A percentile compares a stretch with the other conserved stretches of the same genome.
phyloP scores from a whole-genome alignment of 2,888 invertebrate genomes.

The Apantesis nais region DNA sequence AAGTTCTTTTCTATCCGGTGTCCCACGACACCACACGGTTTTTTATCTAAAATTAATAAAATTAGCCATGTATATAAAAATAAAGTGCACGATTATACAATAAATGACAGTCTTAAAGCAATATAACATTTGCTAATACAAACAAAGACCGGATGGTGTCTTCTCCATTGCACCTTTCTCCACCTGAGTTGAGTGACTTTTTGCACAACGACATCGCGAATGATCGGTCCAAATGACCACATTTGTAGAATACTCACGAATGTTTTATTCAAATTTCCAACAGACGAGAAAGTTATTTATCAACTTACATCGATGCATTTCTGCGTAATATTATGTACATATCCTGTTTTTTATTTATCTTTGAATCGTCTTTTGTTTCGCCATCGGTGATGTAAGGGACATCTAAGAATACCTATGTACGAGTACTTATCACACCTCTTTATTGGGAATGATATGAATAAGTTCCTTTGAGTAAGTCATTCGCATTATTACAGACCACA shows the following conservation, averaged over 20 bases:
- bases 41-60: too few relatives aligned
- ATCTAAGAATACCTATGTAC: slow-evolving; percentile 19
- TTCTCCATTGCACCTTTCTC: slow-evolving; percentile 37
- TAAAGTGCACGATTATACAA: not conserved
- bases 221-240: slow-evolving; percentile 51
- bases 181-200: slow-evolving; percentile 38
- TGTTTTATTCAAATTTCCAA: slow-evolving; percentile 67
- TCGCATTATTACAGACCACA: not conserved
- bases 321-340: slow-evolving; percentile 43
- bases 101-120: not conserved
- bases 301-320: slow-evolving; percentile 37
- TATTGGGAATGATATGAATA: slow-evolving; percentile 20
- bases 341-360: slow-evolving; percentile 51
- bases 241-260: slow-evolving; percentile 61
- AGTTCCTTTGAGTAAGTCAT: not conserved
- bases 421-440: slow-evolving; percentile 30
- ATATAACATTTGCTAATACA: slow-evolving; percentile 1
- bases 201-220: slow-evolving; percentile 46
- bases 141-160: slow-evolving; percentile 20
- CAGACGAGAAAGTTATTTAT: slow-evolving; percentile 70
- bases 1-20: too few relatives aligned
- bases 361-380: slow-evolving; percentile 44
- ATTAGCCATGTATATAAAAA: too few relatives aligned
- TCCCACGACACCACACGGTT: too few relatives aligned
- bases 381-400: slow-evolving; percentile 41